Base-by-base conservation (phyloP, 1,140 invertebrate genomes). In the Mamestra configurata region DNA sequence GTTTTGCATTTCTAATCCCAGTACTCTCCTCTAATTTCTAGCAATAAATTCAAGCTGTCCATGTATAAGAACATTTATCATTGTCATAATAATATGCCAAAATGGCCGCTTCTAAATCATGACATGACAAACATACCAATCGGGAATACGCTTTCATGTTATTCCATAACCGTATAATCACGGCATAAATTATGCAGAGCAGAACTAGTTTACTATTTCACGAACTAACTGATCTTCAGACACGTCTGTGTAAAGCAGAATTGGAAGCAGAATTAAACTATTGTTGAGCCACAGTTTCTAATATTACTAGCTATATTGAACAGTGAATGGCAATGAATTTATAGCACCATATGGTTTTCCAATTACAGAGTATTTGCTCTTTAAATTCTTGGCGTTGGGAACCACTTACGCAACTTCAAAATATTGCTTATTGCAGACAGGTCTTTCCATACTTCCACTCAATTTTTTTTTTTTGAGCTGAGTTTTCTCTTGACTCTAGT, bases 141-240 rank as follows among this genome's bases (percentile, higher is more conserved):
- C 8, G 57, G 27, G 27, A 61, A 61, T 61, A 31, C 8, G 18
- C 24, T 31, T 59, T 20, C 55, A 59, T 59, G 27, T 59, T 59
- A 59, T 59, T 59, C 24, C 11, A 27, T 59, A 55, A 24, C 24
- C 20, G 22, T 22, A 61, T 61, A 37, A 35, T 27, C 15, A 61
- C 15, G 1, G 57, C 27, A 61, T 61, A 61, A 61, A 61, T 61
- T 61, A 61, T 61, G 57, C 27, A 61, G n/a, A 61, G n/a, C 57
- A 61, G 57, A 61, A 35, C 57, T 18, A n/a, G 57, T 35, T 53
- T 31, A 61, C 11, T 61, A 35, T 61, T 61, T 61, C 57, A 61
- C 35, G 57, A 61, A 61, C 57, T 35, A 22, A 61, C 49, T 53
- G 49, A 53, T 53, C 49, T 61, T 27, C 13, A n/a, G 31, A 35